phyloP scores from a whole-genome alignment of 2,797 vertebrate species.

The Cirrhinus molitorella region DNA sequence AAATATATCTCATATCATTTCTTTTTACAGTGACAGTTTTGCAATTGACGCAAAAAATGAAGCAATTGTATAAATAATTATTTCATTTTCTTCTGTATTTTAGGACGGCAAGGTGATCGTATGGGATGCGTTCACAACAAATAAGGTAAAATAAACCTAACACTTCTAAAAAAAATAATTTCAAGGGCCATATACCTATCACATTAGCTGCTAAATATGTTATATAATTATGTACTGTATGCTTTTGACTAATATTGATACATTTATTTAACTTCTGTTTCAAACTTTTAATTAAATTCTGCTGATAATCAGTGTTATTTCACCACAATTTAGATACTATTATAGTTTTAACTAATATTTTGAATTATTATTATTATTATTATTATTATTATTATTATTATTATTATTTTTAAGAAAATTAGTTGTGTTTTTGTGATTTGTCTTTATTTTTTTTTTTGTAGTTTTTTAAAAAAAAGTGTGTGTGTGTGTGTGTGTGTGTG shows the following conservation, averaged over 20 bases:
- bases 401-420: neutral
- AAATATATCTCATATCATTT: neutral
- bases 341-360: neutral
- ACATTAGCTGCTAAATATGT: neutral
- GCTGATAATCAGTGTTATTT: no score
- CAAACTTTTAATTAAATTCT: no score
- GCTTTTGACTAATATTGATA: neutral
- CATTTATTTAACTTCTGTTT: neutral
- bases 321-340: no score
- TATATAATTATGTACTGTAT: neutral
- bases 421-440: neutral
- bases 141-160: conserved; percentile 85
- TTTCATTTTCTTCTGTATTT: conserved; percentile 54
- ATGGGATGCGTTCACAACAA: conserved; percentile 99
- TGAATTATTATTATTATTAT: no score
- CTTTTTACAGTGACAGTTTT: neutral
- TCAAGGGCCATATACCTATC: neutral
- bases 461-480: no score
- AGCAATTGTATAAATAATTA: no score
- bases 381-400: no score
- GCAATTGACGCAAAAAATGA: neutral
- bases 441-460: neutral
- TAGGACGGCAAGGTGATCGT: conserved; percentile 99
- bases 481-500: no score
- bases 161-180: neutral